phyloP scores from a whole-genome alignment of 2,113 vertebrate species.

The Clarias macrocephalus region DNA sequence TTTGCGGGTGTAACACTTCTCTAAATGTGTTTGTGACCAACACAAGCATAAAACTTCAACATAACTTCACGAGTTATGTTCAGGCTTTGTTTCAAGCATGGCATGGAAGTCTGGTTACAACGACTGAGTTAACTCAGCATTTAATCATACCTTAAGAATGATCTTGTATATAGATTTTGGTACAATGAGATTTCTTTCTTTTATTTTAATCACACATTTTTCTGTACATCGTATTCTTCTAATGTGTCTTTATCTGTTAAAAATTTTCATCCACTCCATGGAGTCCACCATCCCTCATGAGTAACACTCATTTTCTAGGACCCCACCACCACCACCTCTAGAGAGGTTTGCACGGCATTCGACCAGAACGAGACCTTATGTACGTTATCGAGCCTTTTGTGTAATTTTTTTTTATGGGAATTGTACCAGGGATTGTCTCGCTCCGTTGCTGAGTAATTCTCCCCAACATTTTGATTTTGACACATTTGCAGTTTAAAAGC shows the following conservation, averaged over 20 bases:
- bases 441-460: not conserved
- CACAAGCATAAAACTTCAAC: not conserved
- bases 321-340: not conserved
- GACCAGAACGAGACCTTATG: not conserved
- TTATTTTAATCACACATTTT: not conserved
- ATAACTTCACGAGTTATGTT: not conserved
- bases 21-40: not conserved
- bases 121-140: not conserved
- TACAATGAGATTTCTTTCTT: not conserved
- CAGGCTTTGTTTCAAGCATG: not conserved
- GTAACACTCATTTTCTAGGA: not conserved
- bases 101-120: not conserved
- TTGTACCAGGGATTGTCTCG: not conserved
- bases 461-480: not conserved
- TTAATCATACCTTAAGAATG: not conserved
- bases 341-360: not conserved
- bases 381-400: not conserved
- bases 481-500: not conserved
- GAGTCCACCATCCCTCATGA: not conserved
- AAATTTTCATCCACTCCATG: no score
- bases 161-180: not conserved
- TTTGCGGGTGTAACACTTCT: not conserved
- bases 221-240: not conserved
- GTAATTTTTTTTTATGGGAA: not conserved
- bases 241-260: not conserved